These are phyloP conservation scores for Hipparchia semele DNA, from an alignment of 2,888 invertebrate species.

Conservation along the genomic window DNA sequence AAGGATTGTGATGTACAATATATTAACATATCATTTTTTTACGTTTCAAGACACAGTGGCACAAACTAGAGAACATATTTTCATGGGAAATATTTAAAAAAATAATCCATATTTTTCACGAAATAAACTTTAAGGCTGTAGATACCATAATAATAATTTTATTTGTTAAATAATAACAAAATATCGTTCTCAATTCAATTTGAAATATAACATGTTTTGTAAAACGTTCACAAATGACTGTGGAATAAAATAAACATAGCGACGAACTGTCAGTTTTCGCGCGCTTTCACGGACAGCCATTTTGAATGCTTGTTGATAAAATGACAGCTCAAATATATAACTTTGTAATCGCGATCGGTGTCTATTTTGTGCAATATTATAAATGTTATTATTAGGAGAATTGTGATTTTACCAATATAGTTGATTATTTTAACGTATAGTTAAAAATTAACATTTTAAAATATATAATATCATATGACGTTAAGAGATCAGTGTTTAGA, in stretches of 20 bases:
- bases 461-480: conserved; percentile 70
- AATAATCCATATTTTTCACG: conserved; percentile 36
- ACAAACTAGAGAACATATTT: conserved; percentile 60
- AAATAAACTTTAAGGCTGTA: conserved; percentile 22
- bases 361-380: conserved; percentile 75
- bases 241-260: background rate
- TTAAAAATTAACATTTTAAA: conserved; percentile 68
- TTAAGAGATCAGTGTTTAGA: conserved; percentile 74
- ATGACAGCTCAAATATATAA: conserved; percentile 49
- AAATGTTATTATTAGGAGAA: conserved; percentile 78
- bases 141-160: background rate
- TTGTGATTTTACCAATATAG: conserved; percentile 81
- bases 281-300: conserved; percentile 51
- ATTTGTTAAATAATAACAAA: background rate
- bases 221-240: conserved; percentile 9
- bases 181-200: conserved; percentile 7
- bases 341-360: conserved; percentile 59
- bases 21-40: conserved; percentile 68
- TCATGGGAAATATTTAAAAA: conserved; percentile 54
- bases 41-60: conserved; percentile 30
- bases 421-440: conserved; percentile 76
- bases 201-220: background rate
- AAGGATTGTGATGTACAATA: conserved; percentile 64
- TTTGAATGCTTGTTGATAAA: conserved; percentile 47
- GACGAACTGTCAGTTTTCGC: conserved; percentile 41